A percentile compares a stretch with the other conserved stretches of the same genome.
phyloP scores from a whole-genome alignment of 1,140 invertebrate genomes.

The Colletes gigas region DNA sequence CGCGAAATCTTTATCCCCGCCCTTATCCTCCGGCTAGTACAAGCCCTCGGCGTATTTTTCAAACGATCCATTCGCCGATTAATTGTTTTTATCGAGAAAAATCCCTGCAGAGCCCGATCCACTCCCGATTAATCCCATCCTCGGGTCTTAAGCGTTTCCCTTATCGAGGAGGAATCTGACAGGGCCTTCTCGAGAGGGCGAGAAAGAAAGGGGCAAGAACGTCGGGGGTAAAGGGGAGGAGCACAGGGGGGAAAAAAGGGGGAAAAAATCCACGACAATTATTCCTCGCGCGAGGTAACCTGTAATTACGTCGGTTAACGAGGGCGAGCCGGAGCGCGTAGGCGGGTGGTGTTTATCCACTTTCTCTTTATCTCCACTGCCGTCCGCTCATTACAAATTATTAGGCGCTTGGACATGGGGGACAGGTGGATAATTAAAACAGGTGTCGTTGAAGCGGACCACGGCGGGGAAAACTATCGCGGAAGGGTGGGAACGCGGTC shows the following conservation, averaged over 20 bases:
- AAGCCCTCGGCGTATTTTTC: constrained; percentile 52
- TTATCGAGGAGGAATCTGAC: constrained; percentile 57
- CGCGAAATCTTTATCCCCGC: background rate
- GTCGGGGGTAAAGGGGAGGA: too few species aligned
- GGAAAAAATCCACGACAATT: constrained; percentile 32
- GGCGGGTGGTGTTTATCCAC: constrained; percentile 9
- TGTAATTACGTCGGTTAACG: constrained; percentile 59
- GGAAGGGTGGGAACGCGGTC: background rate
- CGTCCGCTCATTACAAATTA: constrained; percentile 50
- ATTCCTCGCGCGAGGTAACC: constrained; percentile 39
- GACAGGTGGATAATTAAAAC: constrained; percentile 71
- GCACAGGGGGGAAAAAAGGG: background rate
- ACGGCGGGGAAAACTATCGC: background rate
- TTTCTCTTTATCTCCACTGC: constrained; percentile 16
- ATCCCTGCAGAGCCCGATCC: constrained; percentile 54
- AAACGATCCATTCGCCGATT: constrained; percentile 54
- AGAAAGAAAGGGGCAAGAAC: background rate
- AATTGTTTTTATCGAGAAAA: constrained; percentile 62
- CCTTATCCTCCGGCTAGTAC: background rate
- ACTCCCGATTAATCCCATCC: constrained; percentile 56
- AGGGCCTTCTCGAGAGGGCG: background rate
- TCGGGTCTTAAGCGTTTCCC: constrained; percentile 35
- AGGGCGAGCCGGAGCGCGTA: background rate
- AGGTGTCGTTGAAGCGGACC: constrained; percentile 49
- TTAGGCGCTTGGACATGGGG: constrained; percentile 33